Base-by-base conservation (phyloP, 2,888 invertebrate genomes). In the Zygaena filipendulae region DNA sequence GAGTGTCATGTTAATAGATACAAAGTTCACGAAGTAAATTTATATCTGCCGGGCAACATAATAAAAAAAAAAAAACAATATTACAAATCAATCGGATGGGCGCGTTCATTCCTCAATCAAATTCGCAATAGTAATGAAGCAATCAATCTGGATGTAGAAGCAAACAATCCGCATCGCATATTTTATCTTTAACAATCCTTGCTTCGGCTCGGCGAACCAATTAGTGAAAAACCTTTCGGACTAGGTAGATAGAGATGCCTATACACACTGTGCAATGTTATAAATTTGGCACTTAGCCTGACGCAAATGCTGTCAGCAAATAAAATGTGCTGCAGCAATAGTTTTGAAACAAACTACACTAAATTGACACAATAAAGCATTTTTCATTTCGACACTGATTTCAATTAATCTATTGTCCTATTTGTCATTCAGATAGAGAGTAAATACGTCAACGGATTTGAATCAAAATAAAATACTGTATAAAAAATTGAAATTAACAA, bases 251-350 rank as follows among this genome's bases (percentile, higher is more conserved):
- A n/a, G n/a, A n/a, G n/a, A n/a, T n/a, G n/a, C n/a, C n/a, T n/a
- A n/a, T n/a, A n/a, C n/a, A n/a, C 62, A 61, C 57, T 52, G 50
- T 64, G 59, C 67, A 61, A 69, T 67, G 71, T 70, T 70, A 71
- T 71, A 77, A 77, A 75, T 79, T 79, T 77, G 77, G 77, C 77
- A 74, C 75, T 75, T 71, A 68, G 72, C 70, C 75, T 72, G 74
- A 74, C 72, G 69, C 64, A 75, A 74, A 77, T 75, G 56, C 57
- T 67, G 66, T 70, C 74, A 67, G 66, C 68, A 68, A 68, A 75
- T 74, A 69, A 67, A 72, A 62, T 57, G 67, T 61, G 57, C 59
- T 49, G 64, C 64, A 64, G 68, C 66, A 63, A 68, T 68, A 70
- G 68, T 70, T 68, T 63, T 59, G 62, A 58, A 52, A 61, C 60